A percentile compares a stretch with the other conserved stretches of the same genome.
phyloP scores from a whole-genome alignment of 2,113 vertebrate genomes.

The Gulo gulo region DNA sequence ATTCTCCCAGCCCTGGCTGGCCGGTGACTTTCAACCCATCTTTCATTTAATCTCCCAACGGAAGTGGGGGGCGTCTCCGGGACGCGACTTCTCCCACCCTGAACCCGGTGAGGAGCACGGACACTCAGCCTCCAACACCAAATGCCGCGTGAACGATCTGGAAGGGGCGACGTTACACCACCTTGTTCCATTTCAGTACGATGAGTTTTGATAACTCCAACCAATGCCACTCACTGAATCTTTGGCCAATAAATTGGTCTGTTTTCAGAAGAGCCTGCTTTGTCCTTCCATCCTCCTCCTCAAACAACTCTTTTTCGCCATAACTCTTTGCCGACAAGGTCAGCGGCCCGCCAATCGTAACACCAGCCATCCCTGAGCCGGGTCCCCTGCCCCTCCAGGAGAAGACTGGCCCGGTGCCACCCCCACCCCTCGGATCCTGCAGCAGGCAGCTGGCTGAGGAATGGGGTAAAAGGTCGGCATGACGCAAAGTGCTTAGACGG shows the following conservation, averaged over 20 bases:
- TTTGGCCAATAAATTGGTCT: background rate
- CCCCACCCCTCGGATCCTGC: background rate
- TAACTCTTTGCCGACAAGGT: background rate
- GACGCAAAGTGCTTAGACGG: background rate
- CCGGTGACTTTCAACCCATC: background rate
- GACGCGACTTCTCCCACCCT: background rate
- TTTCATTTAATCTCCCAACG: background rate
- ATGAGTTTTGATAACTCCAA: background rate
- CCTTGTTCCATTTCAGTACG: background rate
- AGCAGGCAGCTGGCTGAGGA: background rate
- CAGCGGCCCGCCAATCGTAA: background rate
- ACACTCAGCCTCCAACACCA: background rate
- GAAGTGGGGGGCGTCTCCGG: background rate
- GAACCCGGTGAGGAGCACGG: background rate
- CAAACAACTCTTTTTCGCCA: background rate
- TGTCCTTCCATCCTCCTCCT: background rate
- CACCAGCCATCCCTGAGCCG: fast-evolving
- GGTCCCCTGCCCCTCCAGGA: background rate
- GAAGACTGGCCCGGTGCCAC: background rate
- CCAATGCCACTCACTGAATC: background rate
- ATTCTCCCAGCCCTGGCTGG: background rate
- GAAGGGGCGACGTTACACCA: fast-evolving
- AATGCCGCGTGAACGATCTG: fast-evolving
- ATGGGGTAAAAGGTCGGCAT: constrained; percentile 73
- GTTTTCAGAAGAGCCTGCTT: too few relatives aligned